Evolutionary conservation across 2,797 vertebrate species (phyloP), one percentile per base, ranked within the genome.

Genomic region (Fistularia tabacaria): DNA sequence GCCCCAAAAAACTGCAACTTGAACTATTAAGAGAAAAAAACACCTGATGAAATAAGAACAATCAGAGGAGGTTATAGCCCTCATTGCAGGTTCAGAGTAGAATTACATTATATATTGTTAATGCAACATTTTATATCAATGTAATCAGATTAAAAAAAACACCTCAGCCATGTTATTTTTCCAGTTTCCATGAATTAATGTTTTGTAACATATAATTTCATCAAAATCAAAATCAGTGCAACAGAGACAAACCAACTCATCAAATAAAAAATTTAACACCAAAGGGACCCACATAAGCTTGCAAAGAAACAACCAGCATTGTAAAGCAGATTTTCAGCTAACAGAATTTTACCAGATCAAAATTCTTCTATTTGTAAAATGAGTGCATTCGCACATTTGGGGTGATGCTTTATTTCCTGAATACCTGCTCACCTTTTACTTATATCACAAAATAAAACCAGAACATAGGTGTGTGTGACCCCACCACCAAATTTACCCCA

Each of bases 401-500:
- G 39, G 39, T 42, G 39, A 44, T 56, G 65, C 67, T 79, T 79
- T 72, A 75, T 81, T 79, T 15, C 71, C 59, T 51, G 60, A 83
- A 80, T 75, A 82, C 83, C 80, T 86, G 84, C 80, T 81, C 73
- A 25, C 73, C 68, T 68, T 74, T 73, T 48, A 70, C 68, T 66
- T 59, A 62, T 55, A 59, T 63, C 51, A 36, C 52, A 53, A 51
- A 71, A 25, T 25, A 25, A 2, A 25, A 25, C 25, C 25, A 25
- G 25, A 25, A 25, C 25, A 25, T 25, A 25, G 25, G 25, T 25
- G 25, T 25, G 25, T 25, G 25, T 25, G 25, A 25, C 5, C 65
- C 38, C 74, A 66, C 42, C 59, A 55, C 46, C 14, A 25, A 25
- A 5, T 25, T 25, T 25, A 25, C 25, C 49, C 65, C 59, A 61